Conservation (phyloP, 53 echinoderm and acorn worm species). For the Zoroaster sp. region DNA sequence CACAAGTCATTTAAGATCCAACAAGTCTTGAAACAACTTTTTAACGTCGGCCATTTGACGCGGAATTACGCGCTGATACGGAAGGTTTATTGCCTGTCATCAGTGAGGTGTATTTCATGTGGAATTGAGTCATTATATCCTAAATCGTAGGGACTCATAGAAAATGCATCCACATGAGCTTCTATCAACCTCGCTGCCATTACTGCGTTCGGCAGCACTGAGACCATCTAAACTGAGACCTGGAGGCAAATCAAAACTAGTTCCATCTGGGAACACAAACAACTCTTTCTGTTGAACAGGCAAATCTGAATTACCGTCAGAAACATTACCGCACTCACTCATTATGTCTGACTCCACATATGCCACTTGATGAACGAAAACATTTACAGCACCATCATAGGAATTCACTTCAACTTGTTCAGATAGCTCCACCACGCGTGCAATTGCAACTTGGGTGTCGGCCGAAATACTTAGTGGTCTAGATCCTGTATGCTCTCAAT, state of each 20-base stretch:
- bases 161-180: neutral
- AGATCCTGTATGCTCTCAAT: neutral
- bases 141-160: neutral
- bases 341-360: neutral
- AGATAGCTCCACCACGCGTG: neutral
- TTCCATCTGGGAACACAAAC: neutral
- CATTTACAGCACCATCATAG: neutral
- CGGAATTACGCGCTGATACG: too few species aligned
- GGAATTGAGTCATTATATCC: neutral
- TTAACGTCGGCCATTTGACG: too few species aligned
- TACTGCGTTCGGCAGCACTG: neutral
- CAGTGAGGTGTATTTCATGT: constrained; percentile 18
- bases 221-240: constrained; percentile 1
- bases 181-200: neutral
- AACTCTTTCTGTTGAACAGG: neutral
- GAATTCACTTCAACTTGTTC: neutral
- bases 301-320: neutral
- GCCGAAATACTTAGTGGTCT: neutral
- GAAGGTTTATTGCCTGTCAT: too few species aligned
- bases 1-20: too few species aligned
- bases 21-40: too few species aligned
- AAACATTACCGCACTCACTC: neutral
- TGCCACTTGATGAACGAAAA: neutral
- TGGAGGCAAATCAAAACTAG: constrained; percentile 13
- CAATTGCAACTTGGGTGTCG: neutral